These are phyloP conservation scores for Anoura caudifer DNA, from an alignment of 2,113 vertebrate genomes.

Conservation along the genomic window DNA sequence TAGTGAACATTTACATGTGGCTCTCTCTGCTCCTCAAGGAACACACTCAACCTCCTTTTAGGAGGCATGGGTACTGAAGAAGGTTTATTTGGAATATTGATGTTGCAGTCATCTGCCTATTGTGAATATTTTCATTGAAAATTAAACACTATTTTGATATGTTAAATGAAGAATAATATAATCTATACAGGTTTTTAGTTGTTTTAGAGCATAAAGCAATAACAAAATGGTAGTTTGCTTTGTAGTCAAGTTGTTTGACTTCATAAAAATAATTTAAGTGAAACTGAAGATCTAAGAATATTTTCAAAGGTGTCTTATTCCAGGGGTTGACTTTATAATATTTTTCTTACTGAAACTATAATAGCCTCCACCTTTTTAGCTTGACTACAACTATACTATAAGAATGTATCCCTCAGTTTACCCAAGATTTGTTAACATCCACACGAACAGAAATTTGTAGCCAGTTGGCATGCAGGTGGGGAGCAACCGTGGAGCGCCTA, in stretches of 20 bases:
- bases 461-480: neutral
- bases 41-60: neutral
- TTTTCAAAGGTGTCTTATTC: neutral
- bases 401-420: neutral
- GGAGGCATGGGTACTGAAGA: neutral
- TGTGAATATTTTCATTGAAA: neutral
- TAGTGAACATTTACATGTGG: neutral
- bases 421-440: neutral
- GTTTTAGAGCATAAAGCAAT: neutral
- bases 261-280: neutral
- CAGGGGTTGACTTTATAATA: neutral
- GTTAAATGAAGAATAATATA: neutral
- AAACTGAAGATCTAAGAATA: neutral
- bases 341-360: constrained; percentile 7
- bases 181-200: neutral
- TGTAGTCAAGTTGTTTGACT: neutral
- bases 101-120: neutral
- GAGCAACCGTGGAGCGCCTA: neutral
- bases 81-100: neutral
- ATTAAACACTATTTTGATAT: neutral
- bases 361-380: neutral
- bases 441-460: neutral
- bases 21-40: neutral
- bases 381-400: neutral
- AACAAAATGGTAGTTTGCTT: neutral